phyloP scores from a whole-genome alignment of 2,888 invertebrate genomes.

The Pachliopta kotzebuea region DNA sequence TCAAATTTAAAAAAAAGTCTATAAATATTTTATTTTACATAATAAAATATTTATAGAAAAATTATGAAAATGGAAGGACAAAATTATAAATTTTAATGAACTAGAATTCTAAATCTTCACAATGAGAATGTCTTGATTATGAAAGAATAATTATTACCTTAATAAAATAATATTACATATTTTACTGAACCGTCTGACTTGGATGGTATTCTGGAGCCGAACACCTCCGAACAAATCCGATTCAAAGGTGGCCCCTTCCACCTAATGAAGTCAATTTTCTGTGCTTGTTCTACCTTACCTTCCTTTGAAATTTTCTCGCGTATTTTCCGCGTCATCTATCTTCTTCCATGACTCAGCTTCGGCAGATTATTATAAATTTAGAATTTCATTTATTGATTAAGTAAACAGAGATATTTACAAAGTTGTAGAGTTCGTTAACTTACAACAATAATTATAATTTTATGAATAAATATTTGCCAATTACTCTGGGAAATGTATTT shows the following conservation, averaged over 20 bases:
- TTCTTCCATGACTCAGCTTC: slow-evolving; percentile 67
- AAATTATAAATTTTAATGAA: too few species aligned
- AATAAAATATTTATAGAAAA: too few species aligned
- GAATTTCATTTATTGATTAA: slow-evolving; percentile 71
- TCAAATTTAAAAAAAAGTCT: too few species aligned
- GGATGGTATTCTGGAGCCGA: slow-evolving; percentile 49
- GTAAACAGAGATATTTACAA: slow-evolving; percentile 44
- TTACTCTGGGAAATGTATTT: too few species aligned
- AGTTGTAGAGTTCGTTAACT: not conserved
- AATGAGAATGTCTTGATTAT: not conserved
- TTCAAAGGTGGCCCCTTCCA: slow-evolving; percentile 52
- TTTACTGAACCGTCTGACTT: too few species aligned
- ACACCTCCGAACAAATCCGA: slow-evolving; percentile 46
- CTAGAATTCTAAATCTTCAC: not conserved
- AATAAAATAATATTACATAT: not conserved
- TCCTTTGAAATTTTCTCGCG: slow-evolving; percentile 74
- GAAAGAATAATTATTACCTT: not conserved
- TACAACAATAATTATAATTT: not conserved
- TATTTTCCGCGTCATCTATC: slow-evolving; percentile 77
- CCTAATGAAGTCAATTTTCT: slow-evolving; percentile 79
- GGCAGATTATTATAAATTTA: slow-evolving; percentile 76
- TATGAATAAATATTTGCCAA: too few species aligned
- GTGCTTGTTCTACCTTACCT: slow-evolving; percentile 67
- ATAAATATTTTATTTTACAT: too few species aligned
- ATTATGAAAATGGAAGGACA: too few species aligned